A percentile compares a stretch with the other conserved stretches of the same genome.
phyloP scores from a whole-genome alignment of 1,140 invertebrate genomes.

The Drosophila nannoptera region DNA sequence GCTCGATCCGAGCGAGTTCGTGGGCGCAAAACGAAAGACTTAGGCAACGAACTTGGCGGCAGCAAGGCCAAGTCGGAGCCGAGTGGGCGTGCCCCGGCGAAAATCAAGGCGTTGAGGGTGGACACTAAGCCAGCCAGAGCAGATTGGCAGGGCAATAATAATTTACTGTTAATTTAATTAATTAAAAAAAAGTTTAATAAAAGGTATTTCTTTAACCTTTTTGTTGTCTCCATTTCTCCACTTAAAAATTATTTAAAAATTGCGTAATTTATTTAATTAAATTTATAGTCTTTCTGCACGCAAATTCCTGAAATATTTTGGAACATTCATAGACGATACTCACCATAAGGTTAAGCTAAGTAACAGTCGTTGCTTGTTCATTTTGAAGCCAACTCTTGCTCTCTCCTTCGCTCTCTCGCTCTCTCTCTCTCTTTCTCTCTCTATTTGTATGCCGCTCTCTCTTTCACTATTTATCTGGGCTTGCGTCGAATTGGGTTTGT shows the following conservation, averaged over 20 bases:
- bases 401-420: conserved; percentile 13
- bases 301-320: too few relatives aligned
- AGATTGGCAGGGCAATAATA: too few relatives aligned
- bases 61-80: conserved; percentile 16
- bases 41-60: conserved; percentile 64
- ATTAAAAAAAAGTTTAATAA: too few relatives aligned
- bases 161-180: too few relatives aligned
- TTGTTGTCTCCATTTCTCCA: too few relatives aligned
- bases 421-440: conserved; percentile 22
- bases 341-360: conserved; percentile 70
- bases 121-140: too few relatives aligned
- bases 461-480: background rate
- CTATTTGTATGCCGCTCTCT: conserved; percentile 20
- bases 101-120: conserved; percentile 5
- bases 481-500: conserved; percentile 18
- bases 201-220: too few relatives aligned
- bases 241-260: background rate
- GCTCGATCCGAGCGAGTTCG: conserved; percentile 54
- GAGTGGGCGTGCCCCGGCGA: conserved; percentile 8
- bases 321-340: conserved; percentile 19
- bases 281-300: too few relatives aligned
- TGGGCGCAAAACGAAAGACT: conserved; percentile 67
- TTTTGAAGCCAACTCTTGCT: conserved; percentile 55
- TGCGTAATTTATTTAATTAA: too few relatives aligned
- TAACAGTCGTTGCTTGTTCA: conserved; percentile 64